Base-by-base conservation (phyloP, 2,113 vertebrate genomes). In the Myrmecobius fasciatus region DNA sequence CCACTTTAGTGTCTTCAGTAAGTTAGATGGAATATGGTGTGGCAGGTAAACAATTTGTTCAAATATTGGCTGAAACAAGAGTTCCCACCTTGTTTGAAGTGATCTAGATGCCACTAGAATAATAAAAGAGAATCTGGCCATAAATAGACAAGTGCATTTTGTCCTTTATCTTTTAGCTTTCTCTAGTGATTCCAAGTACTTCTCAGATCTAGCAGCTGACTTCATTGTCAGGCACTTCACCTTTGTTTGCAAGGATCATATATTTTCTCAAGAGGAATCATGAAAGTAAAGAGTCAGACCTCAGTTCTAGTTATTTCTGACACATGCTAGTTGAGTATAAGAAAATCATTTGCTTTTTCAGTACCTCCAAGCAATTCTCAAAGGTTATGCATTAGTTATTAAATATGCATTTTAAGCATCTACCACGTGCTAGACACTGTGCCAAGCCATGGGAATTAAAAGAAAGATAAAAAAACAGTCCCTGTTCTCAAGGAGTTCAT, bases 1-100 rank as follows among this genome's bases (percentile, higher is more conserved):
- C 91, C 93, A 91, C 52, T 89, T 92, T 91, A 52, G 60, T 48
- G 31, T 91, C 95, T 91, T 90, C 91, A 25, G 89, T 94, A 96
- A 96, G 94, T 94, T 94, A 91, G 91, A 75, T 25, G 51, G 46
- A 52, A 67, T 51, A 89, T 91, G 95, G 60, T 92, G 91, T 60
- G 24, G 52, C 56, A 89, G 89, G 93, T 96, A 94, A 96, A 96
- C 60, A 96, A 93, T 90, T 52, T 91, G 52, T 52, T 49, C 75
- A 75, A 67, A 51, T 48, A 48, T 75, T 52, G 56, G 52, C 92
- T 91, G 91, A 56, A 94, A 51, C 49, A 54, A 90, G 83, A 92
- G 47, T 51, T 91, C 91, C 89, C 52, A 94, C 91, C 93, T 94
- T n/a, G 52, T 92, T 92, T 60, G 52, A 94, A 83, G 93, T 28